Conservation (phyloP, 1,140 invertebrate species). For the Orchestia grillus region DNA sequence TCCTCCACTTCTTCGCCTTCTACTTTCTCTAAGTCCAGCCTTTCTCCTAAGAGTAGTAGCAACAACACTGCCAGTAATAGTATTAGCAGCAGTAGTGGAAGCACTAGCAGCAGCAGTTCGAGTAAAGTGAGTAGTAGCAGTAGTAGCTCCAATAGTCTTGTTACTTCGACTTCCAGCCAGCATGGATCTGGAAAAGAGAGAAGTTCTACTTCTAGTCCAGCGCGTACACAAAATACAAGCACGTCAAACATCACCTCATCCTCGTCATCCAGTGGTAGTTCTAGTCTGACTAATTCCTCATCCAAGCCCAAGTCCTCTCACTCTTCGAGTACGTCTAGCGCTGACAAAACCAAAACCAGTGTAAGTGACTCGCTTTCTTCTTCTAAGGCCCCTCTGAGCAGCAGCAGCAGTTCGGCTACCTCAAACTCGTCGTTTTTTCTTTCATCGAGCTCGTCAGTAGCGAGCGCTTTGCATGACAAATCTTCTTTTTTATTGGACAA, state of each 20-base stretch:
- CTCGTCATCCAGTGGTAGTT: constrained; percentile 19
- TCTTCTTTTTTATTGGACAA: constrained; percentile 61
- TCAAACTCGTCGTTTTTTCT: constrained; percentile 59
- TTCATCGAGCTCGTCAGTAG: constrained; percentile 62
- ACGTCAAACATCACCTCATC: constrained; percentile 58
- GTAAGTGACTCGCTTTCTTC: neutral
- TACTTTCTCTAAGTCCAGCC: constrained; percentile 84
- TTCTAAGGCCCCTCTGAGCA: constrained; percentile 6
- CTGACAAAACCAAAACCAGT: constrained; percentile 14
- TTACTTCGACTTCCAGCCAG: constrained; percentile 17
- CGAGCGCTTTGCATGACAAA: constrained; percentile 60
- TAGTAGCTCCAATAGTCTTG: constrained; percentile 3
- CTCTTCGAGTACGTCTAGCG: neutral
- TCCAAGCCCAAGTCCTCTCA: constrained; percentile 47
- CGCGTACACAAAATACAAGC: constrained; percentile 65
- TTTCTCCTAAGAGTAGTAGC: constrained; percentile 72
- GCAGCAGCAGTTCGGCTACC: constrained; percentile 40
- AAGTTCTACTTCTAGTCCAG: constrained; percentile 67
- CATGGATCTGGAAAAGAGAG: constrained; percentile 62
- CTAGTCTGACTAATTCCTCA: constrained; percentile 57
- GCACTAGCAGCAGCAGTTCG: neutral
- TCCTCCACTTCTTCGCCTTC: constrained; percentile 67
- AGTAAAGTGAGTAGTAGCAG: neutral
- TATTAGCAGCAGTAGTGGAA: constrained; percentile 20
- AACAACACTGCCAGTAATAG: constrained; percentile 43